These are phyloP conservation scores for Myanophis thanlyinensis DNA, from an alignment of 2,113 vertebrate species.

Conservation along the genomic window DNA sequence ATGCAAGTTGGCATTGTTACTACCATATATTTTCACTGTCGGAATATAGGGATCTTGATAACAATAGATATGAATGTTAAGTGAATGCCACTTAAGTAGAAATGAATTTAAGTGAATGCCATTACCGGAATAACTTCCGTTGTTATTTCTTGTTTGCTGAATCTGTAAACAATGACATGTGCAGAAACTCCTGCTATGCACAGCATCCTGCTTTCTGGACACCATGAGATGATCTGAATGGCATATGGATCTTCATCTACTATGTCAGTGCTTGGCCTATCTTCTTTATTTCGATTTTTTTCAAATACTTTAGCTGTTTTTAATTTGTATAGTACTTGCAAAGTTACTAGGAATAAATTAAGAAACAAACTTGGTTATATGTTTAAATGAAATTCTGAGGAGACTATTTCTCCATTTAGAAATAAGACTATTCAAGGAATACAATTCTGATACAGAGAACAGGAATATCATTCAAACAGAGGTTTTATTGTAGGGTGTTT, in stretches of 20 bases:
- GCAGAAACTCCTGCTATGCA: constrained; percentile 96
- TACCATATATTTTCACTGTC: background rate
- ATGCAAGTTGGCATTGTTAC: background rate
- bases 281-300: constrained; percentile 90
- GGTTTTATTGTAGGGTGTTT: background rate
- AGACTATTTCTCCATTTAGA: background rate
- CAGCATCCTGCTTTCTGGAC: constrained; percentile 94
- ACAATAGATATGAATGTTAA: background rate
- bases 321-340: constrained; percentile 97
- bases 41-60: background rate
- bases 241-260: constrained; percentile 98
- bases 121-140: constrained; percentile 93
- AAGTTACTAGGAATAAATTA: constrained; percentile 81
- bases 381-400: background rate
- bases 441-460: background rate
- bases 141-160: constrained; percentile 94
- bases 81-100: background rate
- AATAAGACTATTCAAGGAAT: background rate
- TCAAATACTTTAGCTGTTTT: constrained; percentile 99
- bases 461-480: background rate
- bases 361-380: constrained; percentile 42
- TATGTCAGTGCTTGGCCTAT: constrained; percentile 86
- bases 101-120: background rate
- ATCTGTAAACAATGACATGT: constrained; percentile 93
- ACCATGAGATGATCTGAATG: constrained; percentile 97